phyloP scores from a whole-genome alignment of 2,797 vertebrate genomes.

The Chelon auratus region DNA sequence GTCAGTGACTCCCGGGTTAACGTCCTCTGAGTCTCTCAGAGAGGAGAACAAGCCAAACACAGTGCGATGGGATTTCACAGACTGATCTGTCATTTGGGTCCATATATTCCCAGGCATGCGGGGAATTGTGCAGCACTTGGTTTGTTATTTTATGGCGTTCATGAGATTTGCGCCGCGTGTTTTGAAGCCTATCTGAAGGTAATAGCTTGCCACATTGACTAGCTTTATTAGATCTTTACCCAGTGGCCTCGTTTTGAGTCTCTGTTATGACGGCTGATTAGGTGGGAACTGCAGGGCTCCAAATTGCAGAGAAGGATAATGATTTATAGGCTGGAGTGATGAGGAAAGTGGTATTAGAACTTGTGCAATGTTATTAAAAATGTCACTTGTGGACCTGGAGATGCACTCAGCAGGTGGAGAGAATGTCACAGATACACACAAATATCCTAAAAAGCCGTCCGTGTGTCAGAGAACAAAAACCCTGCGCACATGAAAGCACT shows the following conservation, averaged over 20 bases:
- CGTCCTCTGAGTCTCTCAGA: slow-evolving; percentile 27
- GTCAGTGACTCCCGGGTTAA: slow-evolving; percentile 46
- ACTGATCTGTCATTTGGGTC: slow-evolving; percentile 23
- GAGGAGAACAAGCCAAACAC: slow-evolving; percentile 30
- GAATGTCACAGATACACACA: neutral
- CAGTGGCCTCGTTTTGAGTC: slow-evolving; percentile 50
- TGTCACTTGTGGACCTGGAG: slow-evolving; percentile 34
- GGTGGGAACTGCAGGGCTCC: slow-evolving; percentile 52
- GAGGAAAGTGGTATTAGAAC: slow-evolving; percentile 33
- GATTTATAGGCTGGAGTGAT: slow-evolving; percentile 29
- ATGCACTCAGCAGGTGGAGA: slow-evolving; percentile 23
- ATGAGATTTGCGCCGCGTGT: slow-evolving; percentile 32
- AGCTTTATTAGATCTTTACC: slow-evolving; percentile 67
- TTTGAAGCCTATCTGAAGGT: slow-evolving; percentile 51
- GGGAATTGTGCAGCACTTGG: neutral
- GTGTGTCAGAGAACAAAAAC: slow-evolving; percentile 30
- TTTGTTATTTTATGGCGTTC: slow-evolving; percentile 13
- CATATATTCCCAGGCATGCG: slow-evolving; percentile 21
- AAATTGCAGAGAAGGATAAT: slow-evolving; percentile 49
- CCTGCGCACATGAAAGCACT: slow-evolving; percentile 17
- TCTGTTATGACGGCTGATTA: slow-evolving; percentile 51
- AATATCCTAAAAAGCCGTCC: slow-evolving; percentile 44
- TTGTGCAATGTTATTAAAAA: slow-evolving; percentile 48
- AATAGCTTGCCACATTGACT: slow-evolving; percentile 57
- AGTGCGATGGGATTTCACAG: slow-evolving; percentile 12